phyloP scores from a whole-genome alignment of 2,888 invertebrate genomes.

The Epistrophe grossulariae region DNA sequence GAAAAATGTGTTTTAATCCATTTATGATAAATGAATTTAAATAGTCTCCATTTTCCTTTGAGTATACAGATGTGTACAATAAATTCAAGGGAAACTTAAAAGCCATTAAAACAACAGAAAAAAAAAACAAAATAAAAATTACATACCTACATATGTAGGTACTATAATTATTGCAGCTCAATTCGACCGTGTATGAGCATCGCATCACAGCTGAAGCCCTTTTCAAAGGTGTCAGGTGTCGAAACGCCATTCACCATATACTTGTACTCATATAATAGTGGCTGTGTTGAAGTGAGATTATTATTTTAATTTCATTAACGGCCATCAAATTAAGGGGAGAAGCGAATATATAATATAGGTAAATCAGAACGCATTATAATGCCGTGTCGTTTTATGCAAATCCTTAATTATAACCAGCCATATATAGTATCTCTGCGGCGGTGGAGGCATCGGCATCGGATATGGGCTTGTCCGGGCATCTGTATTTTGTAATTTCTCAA shows the following conservation, averaged over 20 bases:
- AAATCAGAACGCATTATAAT: slow-evolving; percentile 60
- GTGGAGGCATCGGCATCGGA: background rate
- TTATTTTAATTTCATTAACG: slow-evolving; percentile 76
- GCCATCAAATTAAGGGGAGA: slow-evolving; percentile 40
- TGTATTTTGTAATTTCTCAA: slow-evolving; percentile 53
- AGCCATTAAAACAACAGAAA: slow-evolving; percentile 22
- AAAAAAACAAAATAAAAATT: background rate
- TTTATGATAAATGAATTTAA: slow-evolving; percentile 27
- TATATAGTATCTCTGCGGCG: background rate
- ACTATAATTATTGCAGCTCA: slow-evolving; percentile 14
- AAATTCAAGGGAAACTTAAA: slow-evolving; percentile 33
- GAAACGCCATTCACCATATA: slow-evolving; percentile 45
- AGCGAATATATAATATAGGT: slow-evolving; percentile 32
- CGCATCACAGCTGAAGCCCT: slow-evolving; percentile 33
- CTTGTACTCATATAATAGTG: background rate
- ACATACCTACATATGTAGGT: background rate
- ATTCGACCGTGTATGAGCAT: slow-evolving; percentile 8
- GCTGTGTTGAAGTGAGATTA: slow-evolving; percentile 62
- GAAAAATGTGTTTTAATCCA: slow-evolving; percentile 17
- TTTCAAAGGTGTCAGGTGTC: slow-evolving; percentile 72
- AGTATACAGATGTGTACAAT: background rate
- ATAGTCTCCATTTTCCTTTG: slow-evolving; percentile 10
- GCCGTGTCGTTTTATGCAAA: slow-evolving; percentile 34
- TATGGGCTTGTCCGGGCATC: background rate
- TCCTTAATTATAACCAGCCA: slow-evolving; percentile 58